Percentiles rank a stretch among this genome's conserved stretches.
Conservation (phyloP, 2,888 invertebrate genomes). For the Artemia sinica region DNA sequence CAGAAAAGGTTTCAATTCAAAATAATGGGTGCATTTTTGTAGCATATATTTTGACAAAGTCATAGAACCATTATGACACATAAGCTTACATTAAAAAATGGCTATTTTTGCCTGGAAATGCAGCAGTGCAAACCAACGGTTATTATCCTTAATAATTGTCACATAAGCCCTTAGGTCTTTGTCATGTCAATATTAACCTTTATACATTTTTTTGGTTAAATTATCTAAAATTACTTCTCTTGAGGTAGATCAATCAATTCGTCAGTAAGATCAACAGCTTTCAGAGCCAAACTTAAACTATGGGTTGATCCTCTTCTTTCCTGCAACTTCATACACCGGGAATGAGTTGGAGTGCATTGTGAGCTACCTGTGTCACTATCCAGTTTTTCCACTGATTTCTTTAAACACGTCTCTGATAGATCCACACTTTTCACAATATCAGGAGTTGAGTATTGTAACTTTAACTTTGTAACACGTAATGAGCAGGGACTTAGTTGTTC, state of each 20-base stretch:
- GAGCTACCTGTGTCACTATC: slow-evolving; percentile 3
- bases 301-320: slow-evolving; percentile 79
- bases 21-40: too few species aligned
- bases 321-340: slow-evolving; percentile 45
- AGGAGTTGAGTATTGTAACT: not conserved
- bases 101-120: too few species aligned
- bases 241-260: slow-evolving; percentile 37
- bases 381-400: not conserved
- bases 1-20: too few species aligned
- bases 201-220: too few species aligned
- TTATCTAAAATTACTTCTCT: slow-evolving; percentile 34
- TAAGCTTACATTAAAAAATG: too few species aligned
- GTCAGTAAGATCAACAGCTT: slow-evolving; percentile 32
- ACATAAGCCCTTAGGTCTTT: too few species aligned
- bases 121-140: too few species aligned
- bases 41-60: too few species aligned
- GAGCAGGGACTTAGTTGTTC: not conserved
- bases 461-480: not conserved
- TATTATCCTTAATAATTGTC: too few species aligned
- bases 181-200: too few species aligned
- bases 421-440: slow-evolving; percentile 4
- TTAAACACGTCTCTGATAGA: slow-evolving; percentile 1
- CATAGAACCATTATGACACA: too few species aligned
- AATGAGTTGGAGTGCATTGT: slow-evolving; percentile 1
- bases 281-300: slow-evolving; percentile 64